Evolutionary conservation across 2,888 invertebrate species (phyloP), one percentile per base, ranked within the genome.

Genomic region (Sarcophaga subvicina): DNA sequence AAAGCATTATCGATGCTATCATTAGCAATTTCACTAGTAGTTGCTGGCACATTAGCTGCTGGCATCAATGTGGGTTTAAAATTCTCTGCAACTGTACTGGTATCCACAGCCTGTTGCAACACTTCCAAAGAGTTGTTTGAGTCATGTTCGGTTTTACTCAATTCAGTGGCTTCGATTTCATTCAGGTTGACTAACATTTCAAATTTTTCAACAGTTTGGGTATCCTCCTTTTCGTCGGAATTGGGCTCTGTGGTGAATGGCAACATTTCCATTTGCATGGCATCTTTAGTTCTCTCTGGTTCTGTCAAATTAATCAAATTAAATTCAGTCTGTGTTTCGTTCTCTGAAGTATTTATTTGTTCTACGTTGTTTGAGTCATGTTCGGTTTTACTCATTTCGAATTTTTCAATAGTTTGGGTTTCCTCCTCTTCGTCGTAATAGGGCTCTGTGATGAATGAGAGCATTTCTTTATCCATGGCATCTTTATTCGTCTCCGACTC

Each of bases 1-100:
- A 89, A 83, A 81, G 85, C 88, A 88, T 87, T 88, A 49, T 77
- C 76, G 27, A 70, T 60, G 25, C 12, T 67, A 76, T 81, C 66
- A n/a, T 20, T 27, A 25, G 12, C 37, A 73, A 25, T 77, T 82
- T 63, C 76, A 60, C 59, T 77, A 22, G 70, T 70, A 22, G 22
- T 47, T 79, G 60, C 17, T 59, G 62, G 5, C 37, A 63, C 8
- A 49, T 14, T 49, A n/a, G 67, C 25, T 62, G 69, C 37, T 49
- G 60, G 14, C 20, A 49, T n/a, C 54, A 54, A 54, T 54, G 73
- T 70, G 75, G 69, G 64, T 20, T 76, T 62, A 62, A 77, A 22
- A 83, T 72, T 77, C 20, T 27, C 49, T 64, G 63, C 22, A 47
- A 78, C 64, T 6, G 59, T 83, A 25, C 22, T 71, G 0, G 63